Percentiles rank a stretch among this genome's conserved stretches.
phyloP scores from a whole-genome alignment of 2,113 vertebrate genomes.

The Thalassoma bifasciatum region DNA sequence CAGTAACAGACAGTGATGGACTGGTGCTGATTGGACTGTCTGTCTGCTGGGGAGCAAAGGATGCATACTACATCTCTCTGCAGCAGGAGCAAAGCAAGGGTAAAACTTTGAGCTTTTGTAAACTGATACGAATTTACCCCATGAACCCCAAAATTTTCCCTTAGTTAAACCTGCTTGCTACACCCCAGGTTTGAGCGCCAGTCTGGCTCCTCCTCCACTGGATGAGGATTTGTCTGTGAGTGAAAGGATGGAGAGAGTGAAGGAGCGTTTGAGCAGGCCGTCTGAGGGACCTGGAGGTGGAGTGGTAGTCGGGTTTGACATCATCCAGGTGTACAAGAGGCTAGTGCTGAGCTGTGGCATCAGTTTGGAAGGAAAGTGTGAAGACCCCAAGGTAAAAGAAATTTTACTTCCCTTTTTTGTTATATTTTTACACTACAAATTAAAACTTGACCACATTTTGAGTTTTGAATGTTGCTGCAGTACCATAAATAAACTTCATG shows the following conservation, averaged over 20 bases:
- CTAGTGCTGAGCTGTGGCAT: slow-evolving; percentile 90
- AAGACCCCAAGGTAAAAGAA: slow-evolving; percentile 92
- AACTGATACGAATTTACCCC: too few species aligned
- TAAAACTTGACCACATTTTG: too few species aligned
- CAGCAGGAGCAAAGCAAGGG: slow-evolving; percentile 88
- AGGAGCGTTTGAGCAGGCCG: slow-evolving; percentile 78
- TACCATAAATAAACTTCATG: too few species aligned
- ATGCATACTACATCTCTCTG: slow-evolving; percentile 94
- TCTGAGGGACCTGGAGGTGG: slow-evolving; percentile 37
- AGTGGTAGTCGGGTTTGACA: slow-evolving; percentile 85
- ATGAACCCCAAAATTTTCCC: not conserved
- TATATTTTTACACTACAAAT: too few species aligned
- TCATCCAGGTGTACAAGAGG: slow-evolving; percentile 91
- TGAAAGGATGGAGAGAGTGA: slow-evolving; percentile 87
- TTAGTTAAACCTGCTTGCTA: slow-evolving; percentile 7
- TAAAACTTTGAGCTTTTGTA: slow-evolving; percentile 47
- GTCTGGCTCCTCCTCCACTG: slow-evolving; percentile 91
- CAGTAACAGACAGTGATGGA: slow-evolving; percentile 83
- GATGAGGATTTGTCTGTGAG: slow-evolving; percentile 86
- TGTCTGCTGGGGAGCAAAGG: slow-evolving; percentile 95
- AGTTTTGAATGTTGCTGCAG: too few species aligned
- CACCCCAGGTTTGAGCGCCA: slow-evolving; percentile 87
- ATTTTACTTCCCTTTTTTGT: not conserved
- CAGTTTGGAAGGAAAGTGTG: slow-evolving; percentile 88
- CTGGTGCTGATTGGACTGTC: slow-evolving; percentile 89